Percentiles rank a stretch among this genome's conserved stretches.
Evolutionary conservation across 2,797 vertebrate species (phyloP).

Genomic region (Sus cebifrons): DNA sequence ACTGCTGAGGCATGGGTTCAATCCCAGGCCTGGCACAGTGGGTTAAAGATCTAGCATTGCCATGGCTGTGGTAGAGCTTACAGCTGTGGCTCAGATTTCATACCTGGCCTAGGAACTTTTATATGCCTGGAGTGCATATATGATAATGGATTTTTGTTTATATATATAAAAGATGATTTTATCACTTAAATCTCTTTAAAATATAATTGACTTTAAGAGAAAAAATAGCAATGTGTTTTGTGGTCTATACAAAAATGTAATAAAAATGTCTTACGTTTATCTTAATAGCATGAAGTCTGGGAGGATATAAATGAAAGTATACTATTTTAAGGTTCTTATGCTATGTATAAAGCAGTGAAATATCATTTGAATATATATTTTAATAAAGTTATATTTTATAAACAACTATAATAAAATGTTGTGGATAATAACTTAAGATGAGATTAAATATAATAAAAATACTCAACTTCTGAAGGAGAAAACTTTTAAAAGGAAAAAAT

Average conservation of each 20-base stretch:
- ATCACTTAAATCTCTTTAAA: background rate
- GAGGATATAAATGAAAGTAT: background rate
- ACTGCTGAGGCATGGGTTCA: too few species aligned
- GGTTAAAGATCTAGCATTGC: too few species aligned
- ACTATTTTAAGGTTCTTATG: too few species aligned
- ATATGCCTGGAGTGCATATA: too few species aligned
- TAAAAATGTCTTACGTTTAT: background rate
- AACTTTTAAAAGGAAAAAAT: background rate
- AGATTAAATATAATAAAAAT: background rate
- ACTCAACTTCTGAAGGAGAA: background rate
- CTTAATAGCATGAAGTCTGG: background rate
- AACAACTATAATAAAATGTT: background rate
- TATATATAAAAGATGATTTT: background rate
- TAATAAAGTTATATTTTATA: too few species aligned
- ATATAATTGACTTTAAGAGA: background rate
- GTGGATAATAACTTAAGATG: background rate
- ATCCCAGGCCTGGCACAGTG: too few species aligned
- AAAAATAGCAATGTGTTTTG: background rate
- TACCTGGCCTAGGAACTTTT: too few species aligned
- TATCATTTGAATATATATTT: too few species aligned
- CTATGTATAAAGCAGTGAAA: too few species aligned
- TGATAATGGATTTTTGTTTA: too few species aligned
- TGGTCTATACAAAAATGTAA: background rate
- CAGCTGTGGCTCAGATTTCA: too few species aligned
- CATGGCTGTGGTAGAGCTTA: too few species aligned